Evolutionary conservation across 2,888 invertebrate genomes (phyloP).

Genomic region (Tortricodes alternella): DNA sequence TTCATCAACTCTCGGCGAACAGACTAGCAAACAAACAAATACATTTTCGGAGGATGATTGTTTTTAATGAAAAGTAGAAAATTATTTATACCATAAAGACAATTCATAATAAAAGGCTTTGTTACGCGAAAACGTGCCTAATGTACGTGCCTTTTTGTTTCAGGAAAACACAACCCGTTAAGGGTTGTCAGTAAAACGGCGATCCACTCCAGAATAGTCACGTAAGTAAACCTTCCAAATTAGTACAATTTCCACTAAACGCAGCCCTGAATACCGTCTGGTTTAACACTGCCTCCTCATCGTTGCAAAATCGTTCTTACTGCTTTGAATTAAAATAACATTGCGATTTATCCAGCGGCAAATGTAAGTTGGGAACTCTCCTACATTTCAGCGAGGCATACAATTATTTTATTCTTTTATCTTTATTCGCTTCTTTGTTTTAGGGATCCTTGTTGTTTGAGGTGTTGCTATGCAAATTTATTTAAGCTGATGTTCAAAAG

Average conservation of each 20-base stretch:
- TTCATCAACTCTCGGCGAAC: too few species aligned
- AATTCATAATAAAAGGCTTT: too few species aligned
- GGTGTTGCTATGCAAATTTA: background rate
- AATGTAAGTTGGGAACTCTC: slow-evolving; percentile 15
- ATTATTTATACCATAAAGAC: too few species aligned
- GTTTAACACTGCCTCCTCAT: background rate
- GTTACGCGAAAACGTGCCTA: background rate
- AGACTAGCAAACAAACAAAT: too few species aligned
- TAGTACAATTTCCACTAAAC: slow-evolving; percentile 15
- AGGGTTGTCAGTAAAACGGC: slow-evolving; percentile 42
- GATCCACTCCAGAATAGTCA: slow-evolving; percentile 44
- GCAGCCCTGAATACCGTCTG: slow-evolving; percentile 13
- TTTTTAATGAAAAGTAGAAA: background rate
- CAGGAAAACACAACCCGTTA: slow-evolving; percentile 35
- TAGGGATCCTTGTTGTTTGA: slow-evolving; percentile 1
- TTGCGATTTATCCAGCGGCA: slow-evolving; percentile 2
- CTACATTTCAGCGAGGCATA: slow-evolving; percentile 28
- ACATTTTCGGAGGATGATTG: too few species aligned
- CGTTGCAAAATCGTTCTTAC: background rate
- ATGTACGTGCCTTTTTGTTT: slow-evolving; percentile 11
- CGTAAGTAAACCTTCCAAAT: slow-evolving; percentile 38
- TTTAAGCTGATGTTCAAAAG: background rate
- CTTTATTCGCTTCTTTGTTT: slow-evolving; percentile 22
- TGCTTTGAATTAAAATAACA: background rate
- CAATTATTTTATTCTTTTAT: slow-evolving; percentile 32